Evolutionary conservation across 2,797 vertebrate genomes (phyloP).

Genomic region (Hirundo rustica): DNA sequence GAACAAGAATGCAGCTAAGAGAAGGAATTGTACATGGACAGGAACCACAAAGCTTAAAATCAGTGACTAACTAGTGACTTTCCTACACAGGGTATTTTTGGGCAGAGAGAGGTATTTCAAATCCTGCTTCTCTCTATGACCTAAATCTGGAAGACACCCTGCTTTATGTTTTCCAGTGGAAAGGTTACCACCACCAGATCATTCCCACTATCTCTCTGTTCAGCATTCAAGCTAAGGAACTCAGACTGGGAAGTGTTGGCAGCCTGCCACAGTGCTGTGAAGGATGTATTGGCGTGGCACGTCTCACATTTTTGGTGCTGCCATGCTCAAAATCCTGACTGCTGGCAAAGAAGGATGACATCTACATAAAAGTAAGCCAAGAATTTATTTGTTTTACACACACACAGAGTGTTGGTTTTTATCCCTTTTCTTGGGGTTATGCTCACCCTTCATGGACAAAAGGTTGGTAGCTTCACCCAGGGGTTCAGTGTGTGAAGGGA

Average conservation of each 20-base stretch:
- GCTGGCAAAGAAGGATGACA: not conserved
- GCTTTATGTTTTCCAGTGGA: not conserved
- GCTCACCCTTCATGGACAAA: not conserved
- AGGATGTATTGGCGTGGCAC: not conserved
- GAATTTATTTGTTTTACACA: not conserved
- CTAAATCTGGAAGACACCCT: not conserved
- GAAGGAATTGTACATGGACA: not conserved
- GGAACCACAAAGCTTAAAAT: not conserved
- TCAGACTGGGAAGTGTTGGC: not conserved
- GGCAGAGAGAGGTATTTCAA: not conserved
- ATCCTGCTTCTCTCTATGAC: not conserved
- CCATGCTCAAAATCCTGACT: not conserved
- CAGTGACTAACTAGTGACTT: not conserved
- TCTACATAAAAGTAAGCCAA: not conserved
- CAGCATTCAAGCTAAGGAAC: not conserved
- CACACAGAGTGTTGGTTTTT: not conserved
- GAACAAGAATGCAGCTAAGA: not conserved
- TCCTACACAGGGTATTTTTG: not conserved
- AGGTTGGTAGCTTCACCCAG: not conserved
- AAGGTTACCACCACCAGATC: not conserved
- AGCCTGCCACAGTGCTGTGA: not conserved
- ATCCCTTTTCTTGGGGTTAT: not conserved
- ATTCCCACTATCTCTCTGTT: not conserved
- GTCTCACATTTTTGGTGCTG: not conserved
- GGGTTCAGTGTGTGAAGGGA: not conserved